Base-by-base conservation (phyloP, 1,140 invertebrate species). In the Bombus ignitus region DNA sequence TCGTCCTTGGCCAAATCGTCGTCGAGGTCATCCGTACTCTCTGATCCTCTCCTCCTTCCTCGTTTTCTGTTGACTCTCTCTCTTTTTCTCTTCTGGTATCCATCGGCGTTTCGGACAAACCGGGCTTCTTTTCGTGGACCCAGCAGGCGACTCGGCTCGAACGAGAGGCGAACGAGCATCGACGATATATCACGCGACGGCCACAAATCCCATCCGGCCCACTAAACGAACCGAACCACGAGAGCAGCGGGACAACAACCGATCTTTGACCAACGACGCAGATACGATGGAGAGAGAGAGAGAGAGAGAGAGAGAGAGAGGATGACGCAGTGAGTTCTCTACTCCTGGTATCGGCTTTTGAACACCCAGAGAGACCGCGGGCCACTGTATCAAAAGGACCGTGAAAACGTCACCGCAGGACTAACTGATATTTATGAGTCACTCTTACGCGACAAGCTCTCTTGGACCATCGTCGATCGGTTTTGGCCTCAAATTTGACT, bases 111-210 rank as follows among this genome's bases (percentile, higher is more conserved):
- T 88, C 66, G 89, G 44, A 39, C 78, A 39, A 87, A 81, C 77
- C 73, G 73, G 77, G 70, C 66, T 76, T 70, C 89, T 89, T 89
- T 90, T 92, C 89, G 90, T 89, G 81, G 87, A 87, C 92, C 74
- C 92, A 91, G 92, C 92, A 81, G 92, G 92, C 87, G 89, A 86
- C 84, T 87, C 28, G 77, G 57, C 57, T 88, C 77, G 76, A 35
- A 75, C 86, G 76, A 77, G 81, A 87, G 83, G 44, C 86, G 79
- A 92, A 85, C 87, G 47, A 76, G 62, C 59, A 88, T 83, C 75
- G 88, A 44, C 90, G 90, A 93, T 92, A 92, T 90, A 93, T 92
- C 92, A 93, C 88, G 88, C 92, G 89, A 92, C 79, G 85, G 73
- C 89, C 78, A 91, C 92, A 91, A 93, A 92, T 91, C 91, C 89